phyloP scores from a whole-genome alignment of 2,888 invertebrate genomes.

The Drosophila mercatorum region DNA sequence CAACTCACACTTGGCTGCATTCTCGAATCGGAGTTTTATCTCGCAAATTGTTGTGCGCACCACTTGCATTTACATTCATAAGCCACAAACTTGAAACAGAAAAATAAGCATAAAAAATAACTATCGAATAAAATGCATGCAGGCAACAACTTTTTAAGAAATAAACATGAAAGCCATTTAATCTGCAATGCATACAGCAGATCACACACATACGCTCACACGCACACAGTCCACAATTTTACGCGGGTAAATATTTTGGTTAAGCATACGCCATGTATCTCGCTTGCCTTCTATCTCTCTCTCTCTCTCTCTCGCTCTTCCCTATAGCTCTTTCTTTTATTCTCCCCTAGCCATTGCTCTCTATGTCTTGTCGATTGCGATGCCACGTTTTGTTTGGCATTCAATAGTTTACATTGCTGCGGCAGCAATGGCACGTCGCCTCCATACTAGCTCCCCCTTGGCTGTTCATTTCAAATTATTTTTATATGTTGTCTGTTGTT shows the following conservation, averaged over 20 bases:
- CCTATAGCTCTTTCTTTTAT: not conserved
- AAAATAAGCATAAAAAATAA: constrained; percentile 4
- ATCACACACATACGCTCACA: constrained; percentile 18
- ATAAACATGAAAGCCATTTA: constrained; percentile 78
- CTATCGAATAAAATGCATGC: constrained; percentile 32
- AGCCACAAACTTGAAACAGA: constrained; percentile 28
- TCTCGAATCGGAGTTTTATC: constrained; percentile 32
- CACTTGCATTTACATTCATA: constrained; percentile 38
- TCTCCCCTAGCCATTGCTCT: not conserved
- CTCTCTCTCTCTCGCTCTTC: not conserved
- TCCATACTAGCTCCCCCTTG: constrained; percentile 3
- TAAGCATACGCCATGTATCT: constrained; percentile 67
- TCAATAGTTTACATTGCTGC: constrained; percentile 71
- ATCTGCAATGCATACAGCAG: constrained; percentile 56
- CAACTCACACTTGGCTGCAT: constrained; percentile 39
- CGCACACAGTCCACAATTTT: constrained; percentile 40
- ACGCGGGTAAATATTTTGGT: constrained; percentile 67
- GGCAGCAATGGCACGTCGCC: constrained; percentile 34
- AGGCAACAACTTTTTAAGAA: constrained; percentile 49
- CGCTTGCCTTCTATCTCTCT: not conserved
- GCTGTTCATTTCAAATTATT: constrained; percentile 74
- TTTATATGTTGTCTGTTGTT: constrained; percentile 60
- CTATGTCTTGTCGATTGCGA: constrained; percentile 44
- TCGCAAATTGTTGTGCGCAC: constrained; percentile 38
- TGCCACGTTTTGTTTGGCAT: constrained; percentile 73